These are phyloP conservation scores for Portevinia maculata DNA, from an alignment of 2,888 invertebrate genomes.

Conservation along the genomic window DNA sequence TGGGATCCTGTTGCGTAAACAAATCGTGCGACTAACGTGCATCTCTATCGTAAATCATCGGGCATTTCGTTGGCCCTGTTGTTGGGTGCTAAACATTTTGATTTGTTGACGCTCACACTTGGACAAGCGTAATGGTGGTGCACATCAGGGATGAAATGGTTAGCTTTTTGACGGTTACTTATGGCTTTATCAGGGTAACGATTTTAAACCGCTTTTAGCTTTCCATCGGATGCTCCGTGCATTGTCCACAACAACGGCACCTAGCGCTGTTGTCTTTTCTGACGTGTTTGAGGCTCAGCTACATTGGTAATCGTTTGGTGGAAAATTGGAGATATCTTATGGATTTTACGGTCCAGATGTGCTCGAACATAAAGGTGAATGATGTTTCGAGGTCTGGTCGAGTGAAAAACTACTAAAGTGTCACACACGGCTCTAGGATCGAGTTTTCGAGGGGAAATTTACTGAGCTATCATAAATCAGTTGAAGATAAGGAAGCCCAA, in stretches of 20 bases:
- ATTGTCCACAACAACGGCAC: background rate
- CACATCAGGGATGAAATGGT: slow-evolving; percentile 40
- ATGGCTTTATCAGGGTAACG: slow-evolving; percentile 71
- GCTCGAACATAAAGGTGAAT: slow-evolving; percentile 70
- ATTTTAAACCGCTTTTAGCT: slow-evolving; percentile 69
- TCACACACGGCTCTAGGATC: slow-evolving; percentile 28
- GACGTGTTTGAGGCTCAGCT: slow-evolving; percentile 45
- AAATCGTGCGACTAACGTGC: slow-evolving; percentile 70
- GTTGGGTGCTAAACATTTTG: slow-evolving; percentile 72
- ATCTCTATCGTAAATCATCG: slow-evolving; percentile 68
- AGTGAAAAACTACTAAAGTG: slow-evolving; percentile 53
- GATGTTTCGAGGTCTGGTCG: slow-evolving; percentile 53
- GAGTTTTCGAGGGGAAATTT: slow-evolving; percentile 48
- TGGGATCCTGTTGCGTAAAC: slow-evolving; percentile 72
- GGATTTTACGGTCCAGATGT: slow-evolving; percentile 66
- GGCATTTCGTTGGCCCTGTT: slow-evolving; percentile 55
- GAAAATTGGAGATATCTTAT: slow-evolving; percentile 60
- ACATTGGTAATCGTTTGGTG: slow-evolving; percentile 60
- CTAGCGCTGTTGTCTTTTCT: background rate
- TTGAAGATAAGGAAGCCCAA: slow-evolving; percentile 59
- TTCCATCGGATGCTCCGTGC: background rate
- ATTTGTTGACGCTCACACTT: slow-evolving; percentile 70
- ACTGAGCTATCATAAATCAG: slow-evolving; percentile 66
- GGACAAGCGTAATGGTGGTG: slow-evolving; percentile 29
- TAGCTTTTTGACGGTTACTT: slow-evolving; percentile 72